Percentiles rank a stretch among this genome's conserved stretches.
Conservation (phyloP, 2,888 invertebrate genomes). For the Parnassius glacialis region DNA sequence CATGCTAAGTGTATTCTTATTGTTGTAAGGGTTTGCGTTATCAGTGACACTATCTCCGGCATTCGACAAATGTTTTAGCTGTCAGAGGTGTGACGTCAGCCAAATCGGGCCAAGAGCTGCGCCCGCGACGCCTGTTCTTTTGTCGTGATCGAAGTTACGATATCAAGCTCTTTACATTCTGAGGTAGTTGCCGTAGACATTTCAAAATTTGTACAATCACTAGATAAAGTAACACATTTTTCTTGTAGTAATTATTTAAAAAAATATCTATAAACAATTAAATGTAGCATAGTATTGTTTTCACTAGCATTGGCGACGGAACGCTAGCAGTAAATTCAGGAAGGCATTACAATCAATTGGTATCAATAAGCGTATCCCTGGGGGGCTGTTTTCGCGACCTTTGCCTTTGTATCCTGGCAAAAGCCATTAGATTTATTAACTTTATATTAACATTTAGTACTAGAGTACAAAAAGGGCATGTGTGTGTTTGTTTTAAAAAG, state of each 20-base stretch:
- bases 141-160: constrained; percentile 57
- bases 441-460: neutral
- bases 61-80: constrained; percentile 80
- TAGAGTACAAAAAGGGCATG: neutral
- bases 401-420: constrained; percentile 24
- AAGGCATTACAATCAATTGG: constrained; percentile 74
- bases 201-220: constrained; percentile 17
- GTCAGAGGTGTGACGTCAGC: constrained; percentile 80
- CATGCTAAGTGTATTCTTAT: constrained; percentile 80
- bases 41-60: constrained; percentile 78
- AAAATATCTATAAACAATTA: neutral
- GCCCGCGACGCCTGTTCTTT: constrained; percentile 45
- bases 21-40: constrained; percentile 79
- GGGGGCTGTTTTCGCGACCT: constrained; percentile 56
- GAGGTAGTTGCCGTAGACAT: constrained; percentile 33
- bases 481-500: constrained; percentile 2
- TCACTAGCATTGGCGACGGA: constrained; percentile 27
- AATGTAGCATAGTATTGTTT: neutral
- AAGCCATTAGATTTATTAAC: constrained; percentile 18
- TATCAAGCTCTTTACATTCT: constrained; percentile 46
- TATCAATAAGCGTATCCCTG: constrained; percentile 67
- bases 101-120: constrained; percentile 53
- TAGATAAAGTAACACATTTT: neutral
- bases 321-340: constrained; percentile 63
- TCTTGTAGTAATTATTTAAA: neutral